Evolutionary conservation across 2,113 vertebrate species (phyloP).

Genomic region (Diphyllodes magnificus): DNA sequence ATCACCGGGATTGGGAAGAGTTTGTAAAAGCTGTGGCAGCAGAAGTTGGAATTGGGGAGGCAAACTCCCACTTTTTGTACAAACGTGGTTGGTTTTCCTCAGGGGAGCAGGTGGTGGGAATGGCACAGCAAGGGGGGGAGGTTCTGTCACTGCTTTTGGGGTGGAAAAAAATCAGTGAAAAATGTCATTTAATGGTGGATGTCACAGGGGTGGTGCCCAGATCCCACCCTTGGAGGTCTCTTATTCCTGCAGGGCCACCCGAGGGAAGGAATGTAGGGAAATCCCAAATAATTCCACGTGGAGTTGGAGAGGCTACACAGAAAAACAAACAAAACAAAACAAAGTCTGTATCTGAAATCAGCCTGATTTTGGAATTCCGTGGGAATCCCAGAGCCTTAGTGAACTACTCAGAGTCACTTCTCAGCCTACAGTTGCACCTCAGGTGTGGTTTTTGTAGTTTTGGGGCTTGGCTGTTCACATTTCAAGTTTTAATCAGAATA

Average conservation of each 20-base stretch:
- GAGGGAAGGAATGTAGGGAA: neutral
- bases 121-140: rapidly evolving
- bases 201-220: neutral
- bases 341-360: neutral
- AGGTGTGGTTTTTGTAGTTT: neutral
- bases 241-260: neutral
- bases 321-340: neutral
- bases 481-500: neutral
- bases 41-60: neutral
- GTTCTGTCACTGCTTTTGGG: neutral
- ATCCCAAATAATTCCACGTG: neutral
- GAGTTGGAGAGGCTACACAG: neutral
- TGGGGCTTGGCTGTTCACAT: neutral
- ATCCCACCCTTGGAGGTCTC: neutral
- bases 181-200: neutral
- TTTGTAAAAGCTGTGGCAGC: neutral
- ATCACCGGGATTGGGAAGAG: neutral
- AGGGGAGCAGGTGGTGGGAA: neutral
- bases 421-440: neutral
- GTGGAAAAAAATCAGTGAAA: neutral
- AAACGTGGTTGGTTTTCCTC: neutral
- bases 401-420: neutral
- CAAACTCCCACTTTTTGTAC: neutral
- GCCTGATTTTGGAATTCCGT: neutral
- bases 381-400: neutral